A percentile compares a stretch with the other conserved stretches of the same genome.
Conservation (phyloP, 2,888 invertebrate genomes). For the Ectobius pallidus region DNA sequence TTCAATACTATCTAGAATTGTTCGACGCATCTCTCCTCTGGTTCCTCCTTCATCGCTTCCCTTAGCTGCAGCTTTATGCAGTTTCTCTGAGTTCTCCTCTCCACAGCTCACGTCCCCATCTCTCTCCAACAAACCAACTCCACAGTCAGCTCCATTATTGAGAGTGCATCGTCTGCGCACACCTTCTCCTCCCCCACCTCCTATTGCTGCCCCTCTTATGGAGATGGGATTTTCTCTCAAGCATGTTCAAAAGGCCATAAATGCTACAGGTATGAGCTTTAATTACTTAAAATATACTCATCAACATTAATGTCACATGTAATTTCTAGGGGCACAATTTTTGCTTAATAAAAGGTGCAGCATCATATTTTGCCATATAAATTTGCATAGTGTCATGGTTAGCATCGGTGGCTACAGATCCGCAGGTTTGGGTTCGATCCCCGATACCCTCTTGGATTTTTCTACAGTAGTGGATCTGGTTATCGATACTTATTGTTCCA, state of each 20-base stretch:
- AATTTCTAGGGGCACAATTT: too few species aligned
- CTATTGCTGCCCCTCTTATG: slow-evolving; percentile 61
- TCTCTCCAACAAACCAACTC: slow-evolving; percentile 13
- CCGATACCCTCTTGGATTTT: too few species aligned
- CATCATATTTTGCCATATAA: too few species aligned
- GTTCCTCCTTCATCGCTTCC: slow-evolving; percentile 50
- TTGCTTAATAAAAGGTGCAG: too few species aligned
- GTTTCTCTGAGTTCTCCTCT: slow-evolving; percentile 42
- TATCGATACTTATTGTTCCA: too few species aligned
- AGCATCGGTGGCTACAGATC: too few species aligned
- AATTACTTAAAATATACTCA: too few species aligned
- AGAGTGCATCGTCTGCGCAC: slow-evolving; percentile 48
- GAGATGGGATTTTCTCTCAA: slow-evolving; percentile 68
- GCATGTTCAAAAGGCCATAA: slow-evolving; percentile 63
- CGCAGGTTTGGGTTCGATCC: too few species aligned
- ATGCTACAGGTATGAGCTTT: slow-evolving; percentile 57
- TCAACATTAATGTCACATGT: too few species aligned
- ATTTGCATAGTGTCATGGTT: too few species aligned
- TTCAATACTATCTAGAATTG: slow-evolving; percentile 33
- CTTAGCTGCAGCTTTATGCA: slow-evolving; percentile 41
- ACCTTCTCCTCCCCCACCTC: slow-evolving; percentile 57
- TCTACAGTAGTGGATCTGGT: too few species aligned
- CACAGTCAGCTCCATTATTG: slow-evolving; percentile 41
- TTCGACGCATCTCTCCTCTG: slow-evolving; percentile 35
- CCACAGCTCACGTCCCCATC: slow-evolving; percentile 40